Evolutionary conservation across 2,797 vertebrate species (phyloP).

Genomic region (Centropyge bicolor): DNA sequence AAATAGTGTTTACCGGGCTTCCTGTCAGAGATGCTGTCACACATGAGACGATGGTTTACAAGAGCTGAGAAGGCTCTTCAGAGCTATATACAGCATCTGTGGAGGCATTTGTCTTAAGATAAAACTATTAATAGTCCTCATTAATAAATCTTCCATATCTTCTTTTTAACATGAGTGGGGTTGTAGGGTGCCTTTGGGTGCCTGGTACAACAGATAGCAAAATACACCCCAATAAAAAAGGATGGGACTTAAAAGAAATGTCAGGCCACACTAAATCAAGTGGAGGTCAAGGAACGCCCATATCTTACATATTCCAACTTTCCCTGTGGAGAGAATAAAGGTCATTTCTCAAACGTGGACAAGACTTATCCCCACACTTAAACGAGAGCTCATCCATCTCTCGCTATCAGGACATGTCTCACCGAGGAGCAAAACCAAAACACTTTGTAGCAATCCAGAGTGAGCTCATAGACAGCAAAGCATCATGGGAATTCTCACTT

Average conservation of each 20-base stretch:
- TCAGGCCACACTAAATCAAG: slow-evolving; percentile 32
- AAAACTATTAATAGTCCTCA: slow-evolving; percentile 41
- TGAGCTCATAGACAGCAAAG: slow-evolving; percentile 50
- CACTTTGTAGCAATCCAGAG: slow-evolving; percentile 30
- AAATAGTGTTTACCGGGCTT: slow-evolving; percentile 56
- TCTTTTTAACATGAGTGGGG: slow-evolving; percentile 39
- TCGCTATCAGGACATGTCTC: slow-evolving; percentile 53
- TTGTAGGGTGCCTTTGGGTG: slow-evolving; percentile 20
- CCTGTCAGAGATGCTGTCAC: slow-evolving; percentile 57
- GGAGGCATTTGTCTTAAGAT: slow-evolving; percentile 48
- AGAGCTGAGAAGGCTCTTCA: slow-evolving; percentile 48
- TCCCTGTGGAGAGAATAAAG: slow-evolving; percentile 5
- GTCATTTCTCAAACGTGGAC: slow-evolving; percentile 50
- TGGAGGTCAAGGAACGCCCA: slow-evolving; percentile 25
- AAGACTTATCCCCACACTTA: slow-evolving; percentile 52
- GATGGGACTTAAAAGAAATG: slow-evolving; percentile 25
- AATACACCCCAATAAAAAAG: slow-evolving; percentile 39
- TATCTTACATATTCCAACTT: slow-evolving; percentile 24
- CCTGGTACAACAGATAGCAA: slow-evolving; percentile 53
- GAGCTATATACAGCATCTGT: slow-evolving; percentile 34
- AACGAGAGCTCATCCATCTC: slow-evolving; percentile 61
- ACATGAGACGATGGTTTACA: slow-evolving; percentile 62
- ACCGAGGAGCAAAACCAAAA: slow-evolving; percentile 47
- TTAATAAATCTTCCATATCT: slow-evolving; percentile 40
- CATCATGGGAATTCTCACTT: slow-evolving; percentile 49